Base-by-base conservation (phyloP, 2,797 vertebrate species). In the Acrossocheilus fasciatus region DNA sequence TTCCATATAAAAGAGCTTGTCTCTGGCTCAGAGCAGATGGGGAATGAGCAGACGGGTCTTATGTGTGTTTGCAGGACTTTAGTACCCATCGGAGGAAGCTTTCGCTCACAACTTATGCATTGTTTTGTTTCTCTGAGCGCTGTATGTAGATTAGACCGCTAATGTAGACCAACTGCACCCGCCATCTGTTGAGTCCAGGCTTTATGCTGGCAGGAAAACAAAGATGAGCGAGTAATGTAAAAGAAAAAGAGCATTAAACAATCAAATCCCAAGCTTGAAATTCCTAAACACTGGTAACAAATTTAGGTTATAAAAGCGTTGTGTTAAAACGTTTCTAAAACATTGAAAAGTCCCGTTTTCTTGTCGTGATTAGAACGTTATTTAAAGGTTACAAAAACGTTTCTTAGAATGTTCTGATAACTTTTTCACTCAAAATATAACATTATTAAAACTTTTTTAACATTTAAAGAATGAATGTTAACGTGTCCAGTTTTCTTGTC, bases 1-100 rank as follows among this genome's bases (percentile, higher is more conserved):
- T 92, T 93, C 90, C 92, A 93, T 93, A 90, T 93, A 93, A 93
- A 92, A 90, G 89, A 93, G 89, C 84, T 87, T 70, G 84, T 91
- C 87, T 87, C 89, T 77, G 87, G 47, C 66, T 52, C 76, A 43
- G 26, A 81, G 69, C 83, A 88, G 87, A 88, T 88, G 87, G 87
- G 64, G 36, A 66, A 45, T n/a, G 17, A 70, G 72, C 36, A 82
- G 36, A 79, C 26, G 57, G 26, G 20, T 85, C 57, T 76, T 8
- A 23, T 39, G 66, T 86, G 39, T 85, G 77, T 77, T 89, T 80
- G 36, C 43, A 75, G 57, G 59, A 82, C 50, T 86, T 62, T 86
- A 82, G 43, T 20, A 66, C 36, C 59, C 75, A n/a, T 85, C 15
- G 6, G 70, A 84, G 82, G 47, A 57, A 45, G 78, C 78, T 59